phyloP scores from a whole-genome alignment of 2,888 invertebrate genomes.

The Mayetiola destructor region DNA sequence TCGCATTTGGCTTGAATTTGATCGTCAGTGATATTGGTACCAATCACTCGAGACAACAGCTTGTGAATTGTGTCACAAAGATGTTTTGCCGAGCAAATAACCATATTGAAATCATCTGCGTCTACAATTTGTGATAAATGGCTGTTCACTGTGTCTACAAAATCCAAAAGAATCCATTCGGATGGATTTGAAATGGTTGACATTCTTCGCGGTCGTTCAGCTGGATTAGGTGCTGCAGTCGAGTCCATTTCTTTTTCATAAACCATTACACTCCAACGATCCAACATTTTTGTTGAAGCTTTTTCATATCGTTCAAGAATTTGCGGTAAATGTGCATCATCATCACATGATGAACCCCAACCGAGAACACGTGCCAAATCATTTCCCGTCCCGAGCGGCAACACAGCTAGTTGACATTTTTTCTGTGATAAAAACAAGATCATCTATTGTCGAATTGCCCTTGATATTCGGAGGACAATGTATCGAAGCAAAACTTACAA shows the following conservation, averaged over 20 bases:
- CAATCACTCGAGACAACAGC: slow-evolving; percentile 47
- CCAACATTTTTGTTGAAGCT: slow-evolving; percentile 95
- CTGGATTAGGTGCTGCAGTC: slow-evolving; percentile 35
- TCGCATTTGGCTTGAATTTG: slow-evolving; percentile 53
- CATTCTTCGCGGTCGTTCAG: slow-evolving; percentile 30
- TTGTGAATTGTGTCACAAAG: slow-evolving; percentile 69
- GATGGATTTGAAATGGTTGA: slow-evolving; percentile 37
- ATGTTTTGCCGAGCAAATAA: slow-evolving; percentile 57
- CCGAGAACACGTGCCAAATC: slow-evolving; percentile 89
- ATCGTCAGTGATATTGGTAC: slow-evolving; percentile 46
- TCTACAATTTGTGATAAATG: slow-evolving; percentile 78
- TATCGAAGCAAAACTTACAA: slow-evolving; percentile 48
- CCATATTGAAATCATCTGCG: slow-evolving; percentile 57
- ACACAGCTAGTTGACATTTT: slow-evolving; percentile 86
- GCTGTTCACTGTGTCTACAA: slow-evolving; percentile 60
- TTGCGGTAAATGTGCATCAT: slow-evolving; percentile 83
- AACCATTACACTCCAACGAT: slow-evolving; percentile 96
- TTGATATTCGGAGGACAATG: not conserved
- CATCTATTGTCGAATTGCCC: not conserved
- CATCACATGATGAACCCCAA: slow-evolving; percentile 94
- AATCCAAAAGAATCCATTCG: slow-evolving; percentile 44
- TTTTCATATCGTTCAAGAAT: slow-evolving; percentile 87
- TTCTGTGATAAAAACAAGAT: slow-evolving; percentile 41
- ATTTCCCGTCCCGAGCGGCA: slow-evolving; percentile 92
- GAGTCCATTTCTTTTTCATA: slow-evolving; percentile 63